Evolutionary conservation across 2,113 vertebrate genomes (phyloP), one percentile per base, ranked within the genome.

Genomic region (Ovis canadensis): DNA sequence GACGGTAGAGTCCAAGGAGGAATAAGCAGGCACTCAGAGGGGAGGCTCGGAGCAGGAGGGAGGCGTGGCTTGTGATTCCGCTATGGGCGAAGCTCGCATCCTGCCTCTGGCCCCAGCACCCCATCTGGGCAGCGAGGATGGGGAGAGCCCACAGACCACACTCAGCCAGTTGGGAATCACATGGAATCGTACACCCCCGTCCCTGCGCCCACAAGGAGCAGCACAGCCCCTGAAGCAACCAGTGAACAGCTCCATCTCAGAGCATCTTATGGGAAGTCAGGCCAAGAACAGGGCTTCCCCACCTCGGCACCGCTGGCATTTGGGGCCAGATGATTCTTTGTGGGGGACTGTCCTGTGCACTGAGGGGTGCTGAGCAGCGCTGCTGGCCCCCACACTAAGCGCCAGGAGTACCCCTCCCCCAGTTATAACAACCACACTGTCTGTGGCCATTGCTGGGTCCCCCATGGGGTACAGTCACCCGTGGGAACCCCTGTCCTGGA

Each of bases 31-130:
- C 36, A 1, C 16, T 33, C 55, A 7, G 13, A 0, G 5, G 31
- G 54, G 52, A 67, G 78, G 78, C 52, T 45, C 52, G 2, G 33
- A 50, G 50, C 77, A 50, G 45, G 8, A 1, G 5, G 43, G 43
- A 31, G 36, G 14, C 4, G 0, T 0, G 19, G 43, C 52, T 7
- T 40, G 6, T 0, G 55, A 14, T 7, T n/a, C n/a, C 0, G 1
- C 43, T 78, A 36, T 43, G 82, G 55, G 12, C 0, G 0, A 50
- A 55, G 23, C 23, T 25, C 1, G 12, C 29, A 31, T n/a, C 54
- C 57, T 48, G 43, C 23, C 27, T 45, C 64, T 36, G 29, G 67
- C 43, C 55, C 55, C 1, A 12, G 60, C 0, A 6, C 55, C 81
- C 45, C 55, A 31, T 10, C 36, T 36, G 36, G 10, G 7, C 55